Percentiles rank a stretch among this genome's conserved stretches.
These are phyloP conservation scores for Actinernus sp. DNA, from an alignment of 92 coral and sea anemone species.

Conservation along the genomic window DNA sequence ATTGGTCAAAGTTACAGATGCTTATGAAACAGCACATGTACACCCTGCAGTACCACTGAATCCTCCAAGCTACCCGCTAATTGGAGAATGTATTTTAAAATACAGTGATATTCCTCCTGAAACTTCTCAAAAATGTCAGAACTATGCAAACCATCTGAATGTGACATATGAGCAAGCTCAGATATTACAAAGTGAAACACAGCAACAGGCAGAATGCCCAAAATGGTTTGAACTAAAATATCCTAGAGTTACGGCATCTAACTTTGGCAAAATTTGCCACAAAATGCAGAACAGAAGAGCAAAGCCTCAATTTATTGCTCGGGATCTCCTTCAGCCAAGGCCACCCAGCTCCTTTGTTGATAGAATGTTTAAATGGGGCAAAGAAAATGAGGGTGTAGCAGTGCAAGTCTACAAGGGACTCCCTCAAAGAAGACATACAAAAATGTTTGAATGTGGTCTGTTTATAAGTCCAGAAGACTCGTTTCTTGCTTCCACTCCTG, in stretches of 20 bases:
- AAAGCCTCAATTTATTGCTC: constrained; percentile 33
- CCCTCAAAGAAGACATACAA: constrained; percentile 22
- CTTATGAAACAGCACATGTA: not conserved
- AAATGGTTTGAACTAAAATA: constrained; percentile 17
- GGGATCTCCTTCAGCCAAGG: constrained; percentile 34
- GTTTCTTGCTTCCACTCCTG: constrained; percentile 34
- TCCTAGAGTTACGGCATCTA: constrained; percentile 20
- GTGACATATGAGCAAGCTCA: constrained; percentile 1
- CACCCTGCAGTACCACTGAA: not conserved
- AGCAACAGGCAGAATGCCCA: constrained; percentile 25
- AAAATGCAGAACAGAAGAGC: constrained; percentile 35
- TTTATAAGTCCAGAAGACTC: constrained; percentile 49
- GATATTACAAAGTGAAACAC: constrained; percentile 8
- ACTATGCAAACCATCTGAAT: not conserved
- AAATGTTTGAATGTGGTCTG: constrained; percentile 26
- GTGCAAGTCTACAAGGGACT: constrained; percentile 33
- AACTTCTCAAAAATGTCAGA: not conserved
- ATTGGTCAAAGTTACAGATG: too few species aligned
- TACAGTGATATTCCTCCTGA: constrained; percentile 2
- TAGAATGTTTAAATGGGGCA: constrained; percentile 35
- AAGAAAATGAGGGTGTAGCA: constrained; percentile 29
- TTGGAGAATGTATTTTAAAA: not conserved
- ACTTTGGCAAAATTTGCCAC: constrained; percentile 18
- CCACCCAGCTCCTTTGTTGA: constrained; percentile 11
- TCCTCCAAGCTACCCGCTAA: constrained; percentile 26